phyloP scores from a whole-genome alignment of 2,888 invertebrate genomes.

The Agrotis ipsilon region DNA sequence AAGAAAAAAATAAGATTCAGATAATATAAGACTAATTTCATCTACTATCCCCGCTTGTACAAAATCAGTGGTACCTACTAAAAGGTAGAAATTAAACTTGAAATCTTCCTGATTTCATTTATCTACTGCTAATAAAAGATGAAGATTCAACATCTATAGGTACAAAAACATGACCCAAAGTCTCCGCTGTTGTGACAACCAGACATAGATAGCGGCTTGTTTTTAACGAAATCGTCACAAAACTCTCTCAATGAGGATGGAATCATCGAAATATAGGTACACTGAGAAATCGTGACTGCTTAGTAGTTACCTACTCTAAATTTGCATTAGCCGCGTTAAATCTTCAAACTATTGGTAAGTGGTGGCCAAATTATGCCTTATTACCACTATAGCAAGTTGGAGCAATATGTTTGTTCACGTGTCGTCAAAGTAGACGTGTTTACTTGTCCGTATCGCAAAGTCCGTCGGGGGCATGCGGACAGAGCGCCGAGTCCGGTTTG shows the following conservation, averaged over 20 bases:
- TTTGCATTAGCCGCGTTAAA: neutral
- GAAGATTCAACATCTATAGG: neutral
- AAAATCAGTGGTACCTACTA: neutral
- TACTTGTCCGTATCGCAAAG: conserved; percentile 66
- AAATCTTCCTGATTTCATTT: neutral
- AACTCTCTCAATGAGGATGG: neutral
- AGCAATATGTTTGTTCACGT: conserved; percentile 48
- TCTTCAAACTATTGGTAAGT: neutral
- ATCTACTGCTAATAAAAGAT: neutral
- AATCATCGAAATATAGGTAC: neutral
- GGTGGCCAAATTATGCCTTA: conserved; percentile 5
- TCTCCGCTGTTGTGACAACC: neutral
- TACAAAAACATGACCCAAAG: neutral
- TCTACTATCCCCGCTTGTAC: neutral
- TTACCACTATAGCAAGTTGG: conserved; percentile 15
- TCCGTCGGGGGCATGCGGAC: conserved; percentile 76
- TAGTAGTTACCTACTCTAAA: neutral
- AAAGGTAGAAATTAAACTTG: neutral
- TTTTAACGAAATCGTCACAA: neutral
- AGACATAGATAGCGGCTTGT: neutral
- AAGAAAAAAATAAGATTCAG: too few relatives aligned
- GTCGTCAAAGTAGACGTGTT: conserved; percentile 64
- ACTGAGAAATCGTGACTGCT: neutral
- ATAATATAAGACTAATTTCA: neutral
- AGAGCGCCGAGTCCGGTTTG: conserved; percentile 71